Base-by-base conservation (phyloP, 2,113 vertebrate genomes). In the Eurystomus gularis region DNA sequence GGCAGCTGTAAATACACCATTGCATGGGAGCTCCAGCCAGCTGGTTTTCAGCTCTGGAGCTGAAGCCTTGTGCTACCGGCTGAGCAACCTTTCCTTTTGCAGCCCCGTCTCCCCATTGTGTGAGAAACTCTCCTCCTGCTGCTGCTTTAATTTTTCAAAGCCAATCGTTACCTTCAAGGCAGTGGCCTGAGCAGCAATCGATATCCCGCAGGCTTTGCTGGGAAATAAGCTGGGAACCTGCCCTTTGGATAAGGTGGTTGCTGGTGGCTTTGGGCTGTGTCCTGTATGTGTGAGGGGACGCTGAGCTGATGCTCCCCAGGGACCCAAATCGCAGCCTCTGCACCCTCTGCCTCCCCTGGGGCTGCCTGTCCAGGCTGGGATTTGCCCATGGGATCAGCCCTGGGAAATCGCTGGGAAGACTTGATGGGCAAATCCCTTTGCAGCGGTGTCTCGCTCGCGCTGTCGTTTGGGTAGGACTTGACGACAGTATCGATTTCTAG, bases 281-380 rank as follows among this genome's bases (percentile, higher is more conserved):
- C 78, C 77, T 0, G 0, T 14, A 73, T 39, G 17, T 10, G 3
- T 0, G 0, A 40, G 66, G 55, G 40, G 33, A 11, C 4, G 24
- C 24, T 39, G 84, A 61, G 87, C 60, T 73, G 46, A 12, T 42
- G 4, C 23, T 69, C 21, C 54, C 44, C 1, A 0, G 42, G 64
- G 28, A 72, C 28, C 37, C 44, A 31, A 42, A 73, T 10, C 3
- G 0, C 64, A 29, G 19, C 15, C 4, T 31, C n/a, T 15, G 42
- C 6, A 44, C 33, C n/a, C 37, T 58, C 44, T 0, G 2, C 23
- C 35, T 35, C 11, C 29, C 51, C 24, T 0, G 3, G 55, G 5
- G 11, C 20, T 71, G 6, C 65, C 40, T 3, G 5, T 19, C 71
- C 3, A 0, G 82, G 51, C 71, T 86, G 92, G 84, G 81, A 20